Evolutionary conservation across 2,113 vertebrate genomes (phyloP).

Genomic region (Chamaetylas fuelleborni): DNA sequence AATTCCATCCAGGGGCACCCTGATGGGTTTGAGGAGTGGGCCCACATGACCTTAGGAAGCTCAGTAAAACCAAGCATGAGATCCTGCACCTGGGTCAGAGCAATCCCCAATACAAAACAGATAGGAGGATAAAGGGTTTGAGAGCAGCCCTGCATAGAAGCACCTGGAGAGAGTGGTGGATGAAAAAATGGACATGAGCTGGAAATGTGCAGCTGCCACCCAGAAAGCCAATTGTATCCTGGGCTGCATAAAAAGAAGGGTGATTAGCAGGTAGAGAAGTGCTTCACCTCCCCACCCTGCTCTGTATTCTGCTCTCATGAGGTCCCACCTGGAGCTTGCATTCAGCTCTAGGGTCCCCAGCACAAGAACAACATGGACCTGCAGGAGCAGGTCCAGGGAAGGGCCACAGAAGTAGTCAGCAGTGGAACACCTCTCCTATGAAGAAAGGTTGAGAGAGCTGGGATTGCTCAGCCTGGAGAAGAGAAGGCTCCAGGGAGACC

Average conservation of each 20-base stretch:
- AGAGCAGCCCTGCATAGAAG: neutral
- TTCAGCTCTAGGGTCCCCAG: neutral
- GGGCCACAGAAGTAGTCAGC: neutral
- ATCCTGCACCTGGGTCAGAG: neutral
- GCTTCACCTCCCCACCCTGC: accelerated
- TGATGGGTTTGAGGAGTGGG: neutral
- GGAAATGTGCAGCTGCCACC: neutral
- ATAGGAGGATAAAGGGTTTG: neutral
- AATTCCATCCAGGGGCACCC: neutral
- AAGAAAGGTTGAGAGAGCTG: neutral
- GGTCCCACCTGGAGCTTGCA: neutral
- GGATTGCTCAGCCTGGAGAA: neutral
- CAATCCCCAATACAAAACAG: neutral
- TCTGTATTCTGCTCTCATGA: neutral
- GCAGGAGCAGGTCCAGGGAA: neutral
- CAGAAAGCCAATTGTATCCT: neutral
- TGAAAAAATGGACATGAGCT: neutral
- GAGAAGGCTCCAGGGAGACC: neutral
- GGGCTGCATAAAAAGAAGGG: accelerated
- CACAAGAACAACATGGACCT: neutral
- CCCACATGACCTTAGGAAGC: neutral
- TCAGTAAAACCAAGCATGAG: neutral
- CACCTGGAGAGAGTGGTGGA: neutral
- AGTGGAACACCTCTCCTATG: neutral
- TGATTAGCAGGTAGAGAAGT: neutral